Percentiles rank a stretch among this genome's conserved stretches.
These are phyloP conservation scores for Brevimyrus niger DNA, from an alignment of 2,113 vertebrate genomes.

Conservation along the genomic window DNA sequence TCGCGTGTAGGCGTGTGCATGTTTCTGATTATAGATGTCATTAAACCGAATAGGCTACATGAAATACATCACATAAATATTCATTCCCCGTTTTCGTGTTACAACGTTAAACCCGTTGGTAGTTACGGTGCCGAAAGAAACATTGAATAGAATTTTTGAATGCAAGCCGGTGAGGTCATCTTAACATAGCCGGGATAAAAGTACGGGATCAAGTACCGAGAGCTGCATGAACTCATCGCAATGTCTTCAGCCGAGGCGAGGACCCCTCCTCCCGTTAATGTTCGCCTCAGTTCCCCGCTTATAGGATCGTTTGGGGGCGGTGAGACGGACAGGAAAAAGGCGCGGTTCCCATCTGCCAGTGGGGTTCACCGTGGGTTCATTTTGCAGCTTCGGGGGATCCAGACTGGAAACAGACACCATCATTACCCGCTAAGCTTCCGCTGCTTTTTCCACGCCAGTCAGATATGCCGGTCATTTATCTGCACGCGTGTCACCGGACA, in stretches of 20 bases:
- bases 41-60: neutral
- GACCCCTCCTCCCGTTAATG: neutral
- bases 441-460: neutral
- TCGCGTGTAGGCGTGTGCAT: neutral
- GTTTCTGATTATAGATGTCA: neutral
- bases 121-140: neutral
- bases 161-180: neutral
- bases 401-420: neutral
- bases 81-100: neutral
- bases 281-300: neutral
- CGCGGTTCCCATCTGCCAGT: neutral
- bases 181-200: neutral
- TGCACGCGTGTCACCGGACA: neutral
- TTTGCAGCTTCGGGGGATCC: neutral
- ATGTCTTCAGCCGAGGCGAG: neutral
- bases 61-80: neutral
- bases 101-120: neutral
- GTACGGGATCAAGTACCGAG: neutral
- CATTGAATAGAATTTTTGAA: neutral
- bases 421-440: neutral
- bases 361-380: constrained; percentile 12
- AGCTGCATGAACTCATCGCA: neutral
- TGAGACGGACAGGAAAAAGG: neutral
- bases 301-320: neutral
- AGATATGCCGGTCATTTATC: neutral